Conservation (phyloP, 2,888 invertebrate species). For the Melanostoma scalare region DNA sequence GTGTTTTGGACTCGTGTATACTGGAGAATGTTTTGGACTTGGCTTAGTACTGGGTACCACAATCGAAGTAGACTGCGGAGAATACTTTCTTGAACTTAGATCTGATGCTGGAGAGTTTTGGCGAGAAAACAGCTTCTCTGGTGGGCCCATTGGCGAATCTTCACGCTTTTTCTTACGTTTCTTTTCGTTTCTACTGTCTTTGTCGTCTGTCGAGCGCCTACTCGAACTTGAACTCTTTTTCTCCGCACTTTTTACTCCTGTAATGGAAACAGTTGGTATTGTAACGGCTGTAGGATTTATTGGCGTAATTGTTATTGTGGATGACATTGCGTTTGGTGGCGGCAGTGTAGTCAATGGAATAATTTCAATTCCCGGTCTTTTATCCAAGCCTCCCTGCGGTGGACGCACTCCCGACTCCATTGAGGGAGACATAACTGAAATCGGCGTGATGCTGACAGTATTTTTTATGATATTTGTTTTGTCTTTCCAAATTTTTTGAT, state of each 20-base stretch:
- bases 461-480: conserved; percentile 79
- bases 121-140: conserved; percentile 90
- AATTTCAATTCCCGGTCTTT: conserved; percentile 91
- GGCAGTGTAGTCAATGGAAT: conserved; percentile 87
- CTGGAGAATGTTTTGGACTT: conserved; percentile 90
- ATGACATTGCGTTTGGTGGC: conserved; percentile 84
- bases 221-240: conserved; percentile 78
- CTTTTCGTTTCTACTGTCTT: conserved; percentile 85
- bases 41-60: conserved; percentile 79
- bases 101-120: conserved; percentile 82
- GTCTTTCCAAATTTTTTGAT: conserved; percentile 81
- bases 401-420: conserved; percentile 78
- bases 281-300: conserved; percentile 81
- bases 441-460: conserved; percentile 80
- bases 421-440: conserved; percentile 74
- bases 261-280: conserved; percentile 30
- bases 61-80: conserved; percentile 84
- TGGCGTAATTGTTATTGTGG: conserved; percentile 93
- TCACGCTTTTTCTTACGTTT: conserved; percentile 89
- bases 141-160: conserved; percentile 85
- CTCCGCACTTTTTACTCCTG: conserved; percentile 78
- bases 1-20: conserved; percentile 89
- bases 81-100: conserved; percentile 85
- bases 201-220: conserved; percentile 78
- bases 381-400: conserved; percentile 82